Evolutionary conservation across 2,888 invertebrate genomes (phyloP), one percentile per base, ranked within the genome.

Genomic region (Polydrusus pterygomalis): DNA sequence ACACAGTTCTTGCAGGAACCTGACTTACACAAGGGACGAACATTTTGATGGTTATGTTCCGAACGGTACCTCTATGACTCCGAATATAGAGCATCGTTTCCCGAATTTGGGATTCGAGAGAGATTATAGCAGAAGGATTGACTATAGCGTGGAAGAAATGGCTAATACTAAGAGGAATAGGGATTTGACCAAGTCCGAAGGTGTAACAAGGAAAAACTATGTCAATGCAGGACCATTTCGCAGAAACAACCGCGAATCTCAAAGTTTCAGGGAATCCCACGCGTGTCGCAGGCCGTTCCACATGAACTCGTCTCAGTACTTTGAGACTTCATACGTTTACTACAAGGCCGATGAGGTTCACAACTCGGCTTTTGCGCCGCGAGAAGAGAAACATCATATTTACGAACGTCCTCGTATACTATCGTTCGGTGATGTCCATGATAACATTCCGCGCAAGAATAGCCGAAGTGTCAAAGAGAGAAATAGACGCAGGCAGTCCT

Each of bases 381-480:
- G 72, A 54, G 63, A 65, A 65, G 70, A 71, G 25, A 74, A 67
- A 11, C 70, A 74, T 40, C 70, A 74, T 40, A 65, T 77, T 45
- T 80, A 77, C 45, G 80, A 78, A 17, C 79, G 85, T 56, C 84
- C 83, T n/a, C 82, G 85, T 25, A 83, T 83, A 2, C 75, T 83
- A 20, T 84, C 84, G 34, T 84, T 84, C 77, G 83, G 81, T 73
- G 83, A 83, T 20, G 79, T 80, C 11, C 80, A 79, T 5, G 84
- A 85, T 56, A 83, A 83, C 85, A 87, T 82, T 84, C 84, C 85
- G 56, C 83, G 83, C 70, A 82, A 82, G 75, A 83, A 82, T 60
- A 85, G 87, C 3, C 89, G 89, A 63, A 90, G 90, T 58, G 87
- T 90, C 47, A 87, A 89, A 65, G 91, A 91, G 67, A 87, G 91